These are phyloP conservation scores for Eucera pruinosa DNA, from an alignment of 2,888 invertebrate genomes.

Conservation along the genomic window DNA sequence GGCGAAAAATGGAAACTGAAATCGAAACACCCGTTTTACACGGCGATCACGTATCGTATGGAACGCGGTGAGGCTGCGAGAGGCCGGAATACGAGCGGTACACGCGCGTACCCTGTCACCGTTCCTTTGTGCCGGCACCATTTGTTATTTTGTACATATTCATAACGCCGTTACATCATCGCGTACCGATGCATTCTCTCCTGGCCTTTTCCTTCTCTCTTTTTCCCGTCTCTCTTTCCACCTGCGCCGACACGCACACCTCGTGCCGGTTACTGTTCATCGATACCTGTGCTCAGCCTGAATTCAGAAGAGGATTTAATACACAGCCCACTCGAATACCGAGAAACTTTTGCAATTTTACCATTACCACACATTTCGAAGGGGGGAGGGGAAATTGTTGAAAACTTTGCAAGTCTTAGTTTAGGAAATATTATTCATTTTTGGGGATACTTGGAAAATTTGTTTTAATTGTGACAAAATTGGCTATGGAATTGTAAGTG, in stretches of 20 bases:
- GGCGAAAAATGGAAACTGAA: constrained; percentile 66
- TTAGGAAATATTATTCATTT: too few species aligned
- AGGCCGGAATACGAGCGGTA: constrained; percentile 68
- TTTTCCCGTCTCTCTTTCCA: constrained; percentile 60
- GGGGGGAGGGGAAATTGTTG: too few species aligned
- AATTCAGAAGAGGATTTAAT: constrained; percentile 17
- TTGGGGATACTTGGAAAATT: too few species aligned
- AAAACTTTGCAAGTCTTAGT: too few species aligned
- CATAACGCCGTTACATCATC: constrained; percentile 79
- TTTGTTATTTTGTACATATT: constrained; percentile 81
- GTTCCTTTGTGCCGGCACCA: constrained; percentile 75
- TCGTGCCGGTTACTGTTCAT: constrained; percentile 41
- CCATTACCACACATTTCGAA: too few species aligned
- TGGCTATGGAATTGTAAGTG: too few species aligned
- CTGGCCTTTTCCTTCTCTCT: constrained; percentile 46
- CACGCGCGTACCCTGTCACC: constrained; percentile 68
- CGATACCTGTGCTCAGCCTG: constrained; percentile 39
- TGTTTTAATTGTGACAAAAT: too few species aligned
- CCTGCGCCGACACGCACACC: constrained; percentile 33
- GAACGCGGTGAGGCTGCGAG: constrained; percentile 73
- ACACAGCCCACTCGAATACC: background rate
- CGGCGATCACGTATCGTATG: constrained; percentile 75
- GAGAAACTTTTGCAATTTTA: too few species aligned
- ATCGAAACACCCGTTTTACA: constrained; percentile 73
- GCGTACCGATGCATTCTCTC: constrained; percentile 73